Conservation (phyloP, 1,140 invertebrate genomes). For the Drosophila sechellia region DNA sequence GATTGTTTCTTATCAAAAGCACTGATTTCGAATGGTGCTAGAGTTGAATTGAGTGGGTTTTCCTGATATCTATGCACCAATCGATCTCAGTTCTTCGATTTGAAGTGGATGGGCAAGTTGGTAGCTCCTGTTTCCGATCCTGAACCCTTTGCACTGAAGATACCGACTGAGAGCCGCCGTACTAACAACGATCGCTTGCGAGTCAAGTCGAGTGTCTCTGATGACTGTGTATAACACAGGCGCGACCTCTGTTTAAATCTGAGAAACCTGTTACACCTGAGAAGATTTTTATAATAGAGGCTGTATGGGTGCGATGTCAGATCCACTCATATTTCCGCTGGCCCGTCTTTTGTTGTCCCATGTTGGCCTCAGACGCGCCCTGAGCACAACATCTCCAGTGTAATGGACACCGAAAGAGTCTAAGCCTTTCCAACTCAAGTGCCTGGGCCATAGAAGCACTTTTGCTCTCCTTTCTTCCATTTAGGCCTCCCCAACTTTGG, state of each 20-base stretch:
- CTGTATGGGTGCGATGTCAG: slow-evolving; percentile 41
- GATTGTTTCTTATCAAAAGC: slow-evolving; percentile 77
- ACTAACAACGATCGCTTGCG: slow-evolving; percentile 48
- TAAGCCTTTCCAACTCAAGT: slow-evolving; percentile 49
- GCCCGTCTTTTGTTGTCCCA: slow-evolving; percentile 42
- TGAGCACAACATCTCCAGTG: slow-evolving; percentile 17
- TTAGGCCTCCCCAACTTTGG: slow-evolving; percentile 55
- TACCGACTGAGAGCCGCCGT: slow-evolving; percentile 17
- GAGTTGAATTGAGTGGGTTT: slow-evolving; percentile 51
- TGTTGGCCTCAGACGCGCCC: slow-evolving; percentile 14
- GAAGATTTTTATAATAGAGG: slow-evolving; percentile 76
- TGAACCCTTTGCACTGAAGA: slow-evolving; percentile 1
- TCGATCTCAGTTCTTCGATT: slow-evolving; percentile 82
- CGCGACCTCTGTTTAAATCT: slow-evolving; percentile 69
- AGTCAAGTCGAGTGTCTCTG: slow-evolving; percentile 33
- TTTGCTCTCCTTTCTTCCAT: slow-evolving; percentile 61
- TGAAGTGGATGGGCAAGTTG: slow-evolving; percentile 26
- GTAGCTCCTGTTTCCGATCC: slow-evolving; percentile 2
- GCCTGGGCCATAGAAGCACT: slow-evolving; percentile 44
- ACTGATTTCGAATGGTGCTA: slow-evolving; percentile 83
- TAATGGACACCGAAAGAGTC: slow-evolving; percentile 50
- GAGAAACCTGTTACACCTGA: slow-evolving; percentile 81
- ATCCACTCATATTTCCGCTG: slow-evolving; percentile 71
- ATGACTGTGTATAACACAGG: slow-evolving; percentile 55
- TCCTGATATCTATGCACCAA: slow-evolving; percentile 77